phyloP scores from a whole-genome alignment of 92 coral and sea anemone genomes.

The Bergia puertoricense region DNA sequence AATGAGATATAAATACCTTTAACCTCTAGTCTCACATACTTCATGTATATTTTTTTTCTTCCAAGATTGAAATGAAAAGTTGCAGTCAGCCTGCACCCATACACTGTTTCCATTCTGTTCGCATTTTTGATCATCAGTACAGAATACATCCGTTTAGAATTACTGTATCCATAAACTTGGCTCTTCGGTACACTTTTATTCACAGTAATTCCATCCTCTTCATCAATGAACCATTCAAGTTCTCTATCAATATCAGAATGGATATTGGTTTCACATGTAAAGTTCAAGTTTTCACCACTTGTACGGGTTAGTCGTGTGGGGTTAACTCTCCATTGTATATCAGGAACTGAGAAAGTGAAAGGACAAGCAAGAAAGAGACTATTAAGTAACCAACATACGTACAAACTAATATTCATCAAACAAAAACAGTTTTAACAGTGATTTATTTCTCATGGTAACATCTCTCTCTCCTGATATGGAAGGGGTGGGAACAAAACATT shows the following conservation, averaged over 20 bases:
- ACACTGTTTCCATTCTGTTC: not conserved
- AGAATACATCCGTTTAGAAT: not conserved
- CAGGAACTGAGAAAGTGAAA: not conserved
- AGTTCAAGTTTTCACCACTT: conserved; percentile 24
- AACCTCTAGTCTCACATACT: not conserved
- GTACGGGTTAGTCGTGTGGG: not conserved
- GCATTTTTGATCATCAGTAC: conserved; percentile 31
- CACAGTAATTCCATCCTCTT: not conserved
- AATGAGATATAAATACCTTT: not conserved
- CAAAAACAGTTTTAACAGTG: not conserved
- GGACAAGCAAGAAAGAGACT: no score
- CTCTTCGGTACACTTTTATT: conserved; percentile 5
- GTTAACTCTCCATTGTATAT: not conserved
- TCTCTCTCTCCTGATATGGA: no score
- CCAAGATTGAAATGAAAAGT: not conserved
- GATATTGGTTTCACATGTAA: conserved; percentile 1
- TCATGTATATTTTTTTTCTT: not conserved
- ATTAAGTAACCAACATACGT: no score
- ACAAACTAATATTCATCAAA: no score
- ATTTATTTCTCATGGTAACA: no score
- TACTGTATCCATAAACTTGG: not conserved
- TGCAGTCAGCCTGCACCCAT: conserved; percentile 12
- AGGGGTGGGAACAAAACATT: no score
- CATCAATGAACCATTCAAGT: conserved; percentile 4
- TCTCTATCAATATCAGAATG: not conserved